Percentiles rank a stretch among this genome's conserved stretches.
Conservation (phyloP, 2,888 invertebrate genomes). For the Himalopsyche kuldschensis region DNA sequence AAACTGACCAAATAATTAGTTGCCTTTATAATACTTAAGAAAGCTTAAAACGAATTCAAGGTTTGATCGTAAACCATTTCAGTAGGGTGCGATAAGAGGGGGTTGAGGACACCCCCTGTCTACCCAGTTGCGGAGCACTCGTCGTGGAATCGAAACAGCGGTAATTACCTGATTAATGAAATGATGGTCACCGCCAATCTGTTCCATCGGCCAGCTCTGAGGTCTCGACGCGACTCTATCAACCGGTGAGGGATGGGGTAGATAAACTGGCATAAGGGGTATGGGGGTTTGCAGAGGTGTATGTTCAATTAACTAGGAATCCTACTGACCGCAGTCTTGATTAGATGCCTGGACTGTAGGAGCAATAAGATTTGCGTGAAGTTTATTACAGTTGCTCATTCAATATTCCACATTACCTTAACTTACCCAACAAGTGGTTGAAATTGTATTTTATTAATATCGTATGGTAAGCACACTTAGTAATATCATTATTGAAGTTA, state of each 20-base stretch:
- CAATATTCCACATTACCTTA: neutral
- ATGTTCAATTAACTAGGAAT: slow-evolving; percentile 7
- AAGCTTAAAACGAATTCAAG: no score
- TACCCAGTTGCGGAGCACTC: neutral
- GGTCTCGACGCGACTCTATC: neutral
- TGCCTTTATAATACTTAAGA: no score
- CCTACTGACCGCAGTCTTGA: slow-evolving; percentile 3
- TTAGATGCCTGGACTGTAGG: neutral
- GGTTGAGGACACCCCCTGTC: neutral
- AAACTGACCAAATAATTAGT: no score
- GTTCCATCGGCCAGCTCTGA: neutral
- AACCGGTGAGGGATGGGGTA: neutral
- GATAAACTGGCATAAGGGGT: neutral
- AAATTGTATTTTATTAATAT: no score
- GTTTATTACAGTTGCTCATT: neutral
- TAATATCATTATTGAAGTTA: no score
- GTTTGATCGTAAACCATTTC: no score
- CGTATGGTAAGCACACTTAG: no score
- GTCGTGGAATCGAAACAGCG: slow-evolving; percentile 20
- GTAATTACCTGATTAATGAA: slow-evolving; percentile 28
- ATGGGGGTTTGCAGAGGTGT: neutral
- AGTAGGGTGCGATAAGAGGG: neutral
- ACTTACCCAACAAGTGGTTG: no score
- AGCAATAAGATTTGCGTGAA: neutral
- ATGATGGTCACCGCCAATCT: slow-evolving; percentile 16